Evolutionary conservation across 2,113 vertebrate genomes (phyloP), one percentile per base, ranked within the genome.

Genomic region (Reinhardtius hippoglossoides): DNA sequence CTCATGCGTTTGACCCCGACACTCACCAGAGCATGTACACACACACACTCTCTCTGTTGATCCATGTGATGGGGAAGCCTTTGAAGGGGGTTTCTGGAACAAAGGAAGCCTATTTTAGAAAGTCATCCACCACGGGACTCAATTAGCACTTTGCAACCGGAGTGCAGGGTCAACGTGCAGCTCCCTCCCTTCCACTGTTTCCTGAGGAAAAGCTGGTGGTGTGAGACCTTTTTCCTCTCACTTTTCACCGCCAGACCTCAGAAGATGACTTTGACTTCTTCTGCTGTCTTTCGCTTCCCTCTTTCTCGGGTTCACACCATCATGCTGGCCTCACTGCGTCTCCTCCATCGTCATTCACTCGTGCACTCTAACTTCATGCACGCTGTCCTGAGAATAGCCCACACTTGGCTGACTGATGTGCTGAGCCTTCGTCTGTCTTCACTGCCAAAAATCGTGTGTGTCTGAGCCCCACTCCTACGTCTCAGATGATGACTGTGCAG

Each of bases 191-290:
- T 87, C 62, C 77, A 14, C 54, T 21, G 78, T 74, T 93, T 93
- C 91, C 90, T 91, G 87, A 90, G 89, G 83, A 91, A 87, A 87
- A 65, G 60, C 80, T 73, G 54, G 61, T 9, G 44, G 70, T 77
- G 50, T 27, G 2, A 23, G 31, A 70, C 65, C 58, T 56, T 74
- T 27, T 79, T 42, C 46, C 70, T 57, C 27, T 78, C n/a, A 44
- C 70, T 13, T 66, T 66, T 65, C 44, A 62, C 8, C 9, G 60
- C 9, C 61, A 50, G 26, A 68, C 61, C 27, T 37, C 70, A 27
- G 44, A 76, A 68, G 16, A 42, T 18, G 0, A 27, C 0, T 64
- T 27, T 12, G 20, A 67, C 48, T 62, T 59, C 18, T 60, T 5
- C 5, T 31, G 0, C 14, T 58, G 57, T 20, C 23, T 24, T 50